Evolutionary conservation across 2,888 invertebrate genomes (phyloP), one percentile per base, ranked within the genome.

Genomic region (Melieria crassipennis): DNA sequence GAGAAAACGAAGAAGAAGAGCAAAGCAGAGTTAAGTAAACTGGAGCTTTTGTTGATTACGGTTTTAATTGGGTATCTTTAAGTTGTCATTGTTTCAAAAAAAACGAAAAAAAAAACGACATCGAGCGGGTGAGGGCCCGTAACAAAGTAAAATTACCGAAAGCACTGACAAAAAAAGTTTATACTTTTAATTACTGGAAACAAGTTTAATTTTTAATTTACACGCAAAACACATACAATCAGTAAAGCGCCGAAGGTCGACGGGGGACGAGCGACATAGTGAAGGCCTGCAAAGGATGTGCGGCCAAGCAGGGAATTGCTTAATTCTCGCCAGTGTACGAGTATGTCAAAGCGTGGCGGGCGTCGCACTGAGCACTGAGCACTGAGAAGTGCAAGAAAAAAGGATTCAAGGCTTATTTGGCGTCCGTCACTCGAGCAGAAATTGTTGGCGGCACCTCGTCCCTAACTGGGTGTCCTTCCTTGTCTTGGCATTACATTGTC

Each of bases 1-100:
- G 30, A 30, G 30, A 2, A 30, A 30, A 30, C 30, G 30, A 30
- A 3, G 30, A 30, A 30, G 30, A 30, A 30, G 30, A 30, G 30
- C 30, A 30, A 30, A 30, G 30, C 30, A 30, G 3, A 30, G 30
- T 30, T 30, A 30, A 30, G 30, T 58, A 1, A 67, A 60, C 13
- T 52, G 30, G 16, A 61, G 47, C 63, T 69, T 62, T 69, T 57
- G 63, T 63, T 69, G 69, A 69, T 69, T 69, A 69, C 56, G 16
- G 55, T 69, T 69, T 63, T 69, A 69, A 69, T 69, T 69, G 69
- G 30, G 69, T 62, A 63, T 63, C 69, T 69, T 69, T 69, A 69
- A 63, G 62, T 52, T 67, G 67, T 61, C 60, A 67, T 67, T 67
- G 67, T 67, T 67, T 48, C 67, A 9, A 50, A 10, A 16, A 50